phyloP scores from a whole-genome alignment of 2,888 invertebrate species.

The Sesia apiformis region DNA sequence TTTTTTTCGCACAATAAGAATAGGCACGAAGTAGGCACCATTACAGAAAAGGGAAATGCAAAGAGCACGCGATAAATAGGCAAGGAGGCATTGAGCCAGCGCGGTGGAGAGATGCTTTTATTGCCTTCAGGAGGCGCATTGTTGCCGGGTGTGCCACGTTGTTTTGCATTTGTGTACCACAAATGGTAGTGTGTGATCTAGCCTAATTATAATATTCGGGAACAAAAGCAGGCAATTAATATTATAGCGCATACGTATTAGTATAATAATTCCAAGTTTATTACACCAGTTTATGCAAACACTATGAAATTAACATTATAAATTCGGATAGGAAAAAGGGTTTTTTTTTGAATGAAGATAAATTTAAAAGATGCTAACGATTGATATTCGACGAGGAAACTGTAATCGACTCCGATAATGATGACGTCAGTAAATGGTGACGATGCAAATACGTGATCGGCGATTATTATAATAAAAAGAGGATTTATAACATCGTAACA shows the following conservation, averaged over 20 bases:
- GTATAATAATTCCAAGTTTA: too few relatives aligned
- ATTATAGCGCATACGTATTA: too few relatives aligned
- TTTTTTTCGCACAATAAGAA: conserved; percentile 19
- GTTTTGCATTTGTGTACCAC: conserved; percentile 17
- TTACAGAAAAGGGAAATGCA: conserved; percentile 17
- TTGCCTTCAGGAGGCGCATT: conserved; percentile 28
- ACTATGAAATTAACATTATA: background rate
- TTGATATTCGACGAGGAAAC: conserved; percentile 18
- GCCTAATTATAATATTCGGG: conserved; percentile 11
- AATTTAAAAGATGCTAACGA: conserved; percentile 20
- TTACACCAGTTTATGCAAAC: too few relatives aligned
- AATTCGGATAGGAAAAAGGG: background rate
- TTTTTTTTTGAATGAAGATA: background rate
- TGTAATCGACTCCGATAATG: conserved; percentile 29
- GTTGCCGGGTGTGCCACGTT: conserved; percentile 13
- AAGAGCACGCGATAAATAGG: conserved; percentile 36
- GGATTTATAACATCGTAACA: conserved; percentile 5
- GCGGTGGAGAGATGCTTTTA: conserved; percentile 19
- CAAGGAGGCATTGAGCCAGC: conserved; percentile 24
- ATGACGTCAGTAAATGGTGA: conserved; percentile 23
- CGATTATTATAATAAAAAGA: conserved; percentile 17
- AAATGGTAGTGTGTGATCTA: conserved; percentile 15
- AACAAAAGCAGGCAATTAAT: conserved; percentile 11
- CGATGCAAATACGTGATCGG: conserved; percentile 12
- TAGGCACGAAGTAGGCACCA: conserved; percentile 15